These are phyloP conservation scores for Akabosia matsudoensis DNA, from an alignment of 1,140 invertebrate species.

Conservation along the genomic window DNA sequence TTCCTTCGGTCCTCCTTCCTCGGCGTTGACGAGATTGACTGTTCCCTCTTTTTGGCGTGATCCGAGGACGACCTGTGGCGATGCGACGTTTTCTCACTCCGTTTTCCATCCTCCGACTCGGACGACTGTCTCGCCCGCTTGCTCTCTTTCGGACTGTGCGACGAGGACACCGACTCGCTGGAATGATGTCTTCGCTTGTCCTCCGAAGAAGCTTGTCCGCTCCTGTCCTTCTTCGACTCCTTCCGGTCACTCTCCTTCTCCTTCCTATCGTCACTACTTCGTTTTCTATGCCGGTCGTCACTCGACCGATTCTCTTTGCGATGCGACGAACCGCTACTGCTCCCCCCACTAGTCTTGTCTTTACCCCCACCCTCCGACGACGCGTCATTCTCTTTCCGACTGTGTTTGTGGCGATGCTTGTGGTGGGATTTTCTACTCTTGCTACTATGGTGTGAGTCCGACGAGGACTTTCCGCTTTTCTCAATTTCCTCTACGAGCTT, in stretches of 20 bases:
- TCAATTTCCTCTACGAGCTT: neutral
- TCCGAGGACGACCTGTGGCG: neutral
- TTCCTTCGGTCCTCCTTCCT: neutral
- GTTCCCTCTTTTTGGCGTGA: neutral
- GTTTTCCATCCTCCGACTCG: neutral
- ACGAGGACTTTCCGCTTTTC: constrained; percentile 33
- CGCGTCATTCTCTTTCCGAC: constrained; percentile 43
- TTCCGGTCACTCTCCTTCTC: constrained; percentile 25
- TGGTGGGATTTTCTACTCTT: neutral
- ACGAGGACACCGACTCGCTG: neutral
- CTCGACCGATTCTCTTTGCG: neutral
- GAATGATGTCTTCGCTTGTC: neutral
- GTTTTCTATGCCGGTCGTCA: neutral
- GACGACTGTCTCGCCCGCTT: neutral
- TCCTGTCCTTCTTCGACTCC: constrained; percentile 26
- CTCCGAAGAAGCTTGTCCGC: constrained; percentile 9
- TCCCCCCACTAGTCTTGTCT: constrained; percentile 31
- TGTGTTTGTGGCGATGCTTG: constrained; percentile 26
- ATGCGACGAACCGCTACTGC: neutral
- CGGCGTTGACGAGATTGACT: neutral
- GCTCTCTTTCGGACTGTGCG: neutral
- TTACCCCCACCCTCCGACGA: constrained; percentile 26
- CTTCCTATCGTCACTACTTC: neutral
- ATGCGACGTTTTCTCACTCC: neutral
- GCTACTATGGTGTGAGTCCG: neutral